phyloP scores from a whole-genome alignment of 2,888 invertebrate genomes.

The Orthosia incerta region DNA sequence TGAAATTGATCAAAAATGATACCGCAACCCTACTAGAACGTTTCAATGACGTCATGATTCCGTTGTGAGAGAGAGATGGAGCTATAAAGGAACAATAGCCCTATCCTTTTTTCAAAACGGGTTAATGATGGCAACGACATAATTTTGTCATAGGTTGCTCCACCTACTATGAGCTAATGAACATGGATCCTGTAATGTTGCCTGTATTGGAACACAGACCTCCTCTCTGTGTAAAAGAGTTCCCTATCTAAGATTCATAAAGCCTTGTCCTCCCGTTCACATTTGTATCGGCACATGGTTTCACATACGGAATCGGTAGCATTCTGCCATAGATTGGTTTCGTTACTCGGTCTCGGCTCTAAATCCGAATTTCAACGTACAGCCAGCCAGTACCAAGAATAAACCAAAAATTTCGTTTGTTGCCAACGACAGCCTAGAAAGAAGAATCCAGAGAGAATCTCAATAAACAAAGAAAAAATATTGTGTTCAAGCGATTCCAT shows the following conservation, averaged over 20 bases:
- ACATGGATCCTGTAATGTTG: not conserved
- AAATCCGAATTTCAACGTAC: conserved; percentile 1
- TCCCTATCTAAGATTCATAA: not conserved
- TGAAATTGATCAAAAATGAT: not conserved
- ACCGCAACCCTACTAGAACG: too few species aligned
- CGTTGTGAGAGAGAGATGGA: too few species aligned
- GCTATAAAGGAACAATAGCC: too few species aligned
- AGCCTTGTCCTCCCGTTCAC: not conserved
- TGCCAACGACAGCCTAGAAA: too few species aligned
- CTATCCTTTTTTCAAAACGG: too few species aligned
- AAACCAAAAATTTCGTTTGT: conserved; percentile 5
- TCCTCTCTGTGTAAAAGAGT: too few species aligned
- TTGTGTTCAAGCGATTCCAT: not conserved
- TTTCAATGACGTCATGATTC: too few species aligned
- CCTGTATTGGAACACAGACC: not conserved
- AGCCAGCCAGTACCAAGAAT: not conserved
- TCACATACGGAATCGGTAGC: conserved; percentile 2
- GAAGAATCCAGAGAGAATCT: not conserved
- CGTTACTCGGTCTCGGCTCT: conserved; percentile 12
- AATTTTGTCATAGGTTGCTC: too few species aligned
- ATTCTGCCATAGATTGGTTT: conserved; percentile 29
- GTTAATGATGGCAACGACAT: too few species aligned
- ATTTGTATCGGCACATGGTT: conserved; percentile 9
- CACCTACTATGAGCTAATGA: too few species aligned
- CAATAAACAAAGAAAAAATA: not conserved